Base-by-base conservation (phyloP, 2,888 invertebrate species). In the Calliphora vomitoria region DNA sequence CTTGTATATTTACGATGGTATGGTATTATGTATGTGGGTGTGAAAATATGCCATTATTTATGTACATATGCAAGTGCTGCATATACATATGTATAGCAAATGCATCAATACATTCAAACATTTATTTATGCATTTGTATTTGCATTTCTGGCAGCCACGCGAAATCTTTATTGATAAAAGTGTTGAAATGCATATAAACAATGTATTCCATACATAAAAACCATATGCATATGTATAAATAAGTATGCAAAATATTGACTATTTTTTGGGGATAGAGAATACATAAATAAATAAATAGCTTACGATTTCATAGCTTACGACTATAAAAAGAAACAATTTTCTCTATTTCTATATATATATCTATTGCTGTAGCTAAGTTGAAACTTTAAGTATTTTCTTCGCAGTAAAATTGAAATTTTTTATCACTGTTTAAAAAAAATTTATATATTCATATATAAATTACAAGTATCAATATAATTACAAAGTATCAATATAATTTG, bases 121-220 rank as follows among this genome's bases (percentile, higher is more conserved):
- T 50, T 47, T 31, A 31, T 69, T 69, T 50, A 69, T 50, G 31
- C n/a, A 31, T 50, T 69, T 50, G 10, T 66, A 13, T 66, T 66
- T 66, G 20, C 44, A 66, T 66, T 66, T 66, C 66, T 10, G n/a
- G 13, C 18, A 66, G 20, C 20, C 25, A 20, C 66, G 66, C 66
- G 41, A 66, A 66, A 66, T 38, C 38, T 20, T 15, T 50, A 31
- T 69, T 47, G 68, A 47, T 68, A 25, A 47, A 71, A 71, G 35
- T 35, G 53, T 71, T 71, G 69, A 71, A 71, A 35, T 31, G 35
- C 53, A 53, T 35, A 53, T 35, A 71, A 71, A 71, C 38, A 66
- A 66, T 13, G 11, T 60, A 35, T 60, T 31, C 3, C 15, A 3
- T 20, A 11, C 4, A 31, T 8, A 20, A 13, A 20, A 25, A 20